phyloP scores from a whole-genome alignment of 2,113 vertebrate species.

The Scomber japonicus region DNA sequence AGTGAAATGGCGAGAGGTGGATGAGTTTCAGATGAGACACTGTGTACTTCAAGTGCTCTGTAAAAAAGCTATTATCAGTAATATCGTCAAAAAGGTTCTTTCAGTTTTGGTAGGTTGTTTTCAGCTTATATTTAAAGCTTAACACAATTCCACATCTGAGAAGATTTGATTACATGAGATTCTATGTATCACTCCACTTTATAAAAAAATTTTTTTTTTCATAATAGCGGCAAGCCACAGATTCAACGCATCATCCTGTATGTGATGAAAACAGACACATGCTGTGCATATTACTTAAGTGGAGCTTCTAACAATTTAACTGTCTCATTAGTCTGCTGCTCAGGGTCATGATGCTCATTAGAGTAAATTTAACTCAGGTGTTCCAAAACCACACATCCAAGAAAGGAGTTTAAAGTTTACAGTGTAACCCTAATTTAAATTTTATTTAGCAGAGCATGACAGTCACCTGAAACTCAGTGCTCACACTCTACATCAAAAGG shows the following conservation, averaged over 20 bases:
- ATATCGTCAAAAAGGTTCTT: slow-evolving; percentile 18
- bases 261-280: slow-evolving; percentile 4
- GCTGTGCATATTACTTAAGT: slow-evolving; percentile 1
- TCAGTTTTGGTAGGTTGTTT: not conserved
- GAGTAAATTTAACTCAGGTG: slow-evolving; percentile 49
- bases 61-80: slow-evolving; percentile 1
- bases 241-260: not conserved
- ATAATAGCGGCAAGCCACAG: not conserved
- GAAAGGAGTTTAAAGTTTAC: slow-evolving; percentile 7
- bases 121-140: slow-evolving; percentile 9
- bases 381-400: slow-evolving; percentile 20
- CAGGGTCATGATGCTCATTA: slow-evolving; percentile 46
- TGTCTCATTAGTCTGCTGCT: slow-evolving; percentile 26
- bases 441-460: slow-evolving; percentile 19
- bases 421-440: slow-evolving; percentile 9
- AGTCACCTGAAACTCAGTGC: slow-evolving; percentile 1
- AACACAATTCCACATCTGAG: not conserved
- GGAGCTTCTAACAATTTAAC: slow-evolving; percentile 26
- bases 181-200: not conserved
- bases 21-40: slow-evolving; percentile 27
- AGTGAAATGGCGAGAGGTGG: slow-evolving; percentile 30
- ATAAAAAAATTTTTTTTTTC: not conserved
- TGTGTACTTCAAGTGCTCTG: slow-evolving; percentile 26
- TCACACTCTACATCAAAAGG: not conserved
- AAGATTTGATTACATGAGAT: not conserved